These are phyloP conservation scores for Oreochromis tanganicae DNA, from an alignment of 2,113 vertebrate species.

Conservation along the genomic window DNA sequence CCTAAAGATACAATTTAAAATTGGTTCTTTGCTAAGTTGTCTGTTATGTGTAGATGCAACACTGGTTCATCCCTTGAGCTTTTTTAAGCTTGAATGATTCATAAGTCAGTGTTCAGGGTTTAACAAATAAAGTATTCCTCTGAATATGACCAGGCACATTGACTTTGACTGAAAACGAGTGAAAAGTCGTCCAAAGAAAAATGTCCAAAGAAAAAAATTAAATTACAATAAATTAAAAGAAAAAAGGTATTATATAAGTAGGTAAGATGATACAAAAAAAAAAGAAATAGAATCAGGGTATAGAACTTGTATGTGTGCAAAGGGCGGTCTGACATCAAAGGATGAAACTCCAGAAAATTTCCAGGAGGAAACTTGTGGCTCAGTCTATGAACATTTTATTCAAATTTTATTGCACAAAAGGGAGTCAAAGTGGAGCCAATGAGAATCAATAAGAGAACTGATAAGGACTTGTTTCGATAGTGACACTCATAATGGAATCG, in stretches of 20 bases:
- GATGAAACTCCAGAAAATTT: background rate
- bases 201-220: background rate
- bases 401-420: too few species aligned
- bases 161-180: background rate
- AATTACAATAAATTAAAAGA: background rate
- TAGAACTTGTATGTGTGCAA: background rate
- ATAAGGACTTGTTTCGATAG: too few species aligned
- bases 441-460: too few species aligned
- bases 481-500: too few species aligned
- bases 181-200: background rate
- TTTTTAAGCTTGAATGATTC: background rate
- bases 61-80: background rate
- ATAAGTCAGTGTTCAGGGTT: background rate
- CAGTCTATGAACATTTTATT: background rate
- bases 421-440: too few species aligned
- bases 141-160: background rate
- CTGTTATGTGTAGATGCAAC: background rate
- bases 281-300: background rate
- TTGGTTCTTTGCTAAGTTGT: background rate
- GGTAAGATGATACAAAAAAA: background rate
- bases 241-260: background rate
- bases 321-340: background rate
- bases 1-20: background rate
- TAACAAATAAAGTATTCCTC: background rate
- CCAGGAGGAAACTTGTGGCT: background rate